These are phyloP conservation scores for Sternarchorhynchus goeldii DNA, from an alignment of 2,797 vertebrate genomes.

Conservation along the genomic window DNA sequence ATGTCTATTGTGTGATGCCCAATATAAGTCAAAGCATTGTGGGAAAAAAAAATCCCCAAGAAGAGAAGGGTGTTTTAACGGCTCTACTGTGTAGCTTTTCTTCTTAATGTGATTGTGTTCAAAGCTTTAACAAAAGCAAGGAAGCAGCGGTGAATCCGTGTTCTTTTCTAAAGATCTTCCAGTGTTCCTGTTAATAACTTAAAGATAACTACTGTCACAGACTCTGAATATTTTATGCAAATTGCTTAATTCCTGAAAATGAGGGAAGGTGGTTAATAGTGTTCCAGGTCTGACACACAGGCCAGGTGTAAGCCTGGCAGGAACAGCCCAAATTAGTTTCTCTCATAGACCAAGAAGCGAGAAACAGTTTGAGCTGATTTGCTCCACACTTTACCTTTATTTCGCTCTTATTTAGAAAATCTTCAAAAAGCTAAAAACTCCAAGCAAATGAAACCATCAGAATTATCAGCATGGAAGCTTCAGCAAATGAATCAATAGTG, in stretches of 20 bases:
- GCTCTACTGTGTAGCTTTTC: neutral
- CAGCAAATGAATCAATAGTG: too few relatives aligned
- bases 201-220: neutral
- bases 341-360: neutral
- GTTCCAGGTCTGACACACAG: neutral
- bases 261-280: neutral
- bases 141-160: neutral
- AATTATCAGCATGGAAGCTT: too few relatives aligned
- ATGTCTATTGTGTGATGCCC: slow-evolving; percentile 2
- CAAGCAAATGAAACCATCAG: too few relatives aligned
- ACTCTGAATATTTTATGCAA: slow-evolving; percentile 43
- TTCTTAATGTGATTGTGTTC: neutral
- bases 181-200: slow-evolving; percentile 5
- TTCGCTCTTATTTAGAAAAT: neutral
- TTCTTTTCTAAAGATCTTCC: neutral
- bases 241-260: slow-evolving; percentile 48
- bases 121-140: neutral
- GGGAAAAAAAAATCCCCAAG: slow-evolving; percentile 23
- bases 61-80: neutral
- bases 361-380: too few relatives aligned
- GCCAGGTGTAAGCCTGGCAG: neutral
- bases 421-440: neutral
- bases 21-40: slow-evolving; percentile 15
- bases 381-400: neutral
- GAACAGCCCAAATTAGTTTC: neutral